Evolutionary conservation across 2,888 invertebrate species (phyloP), one percentile per base, ranked within the genome.

Genomic region (Drosophila gaucha): DNA sequence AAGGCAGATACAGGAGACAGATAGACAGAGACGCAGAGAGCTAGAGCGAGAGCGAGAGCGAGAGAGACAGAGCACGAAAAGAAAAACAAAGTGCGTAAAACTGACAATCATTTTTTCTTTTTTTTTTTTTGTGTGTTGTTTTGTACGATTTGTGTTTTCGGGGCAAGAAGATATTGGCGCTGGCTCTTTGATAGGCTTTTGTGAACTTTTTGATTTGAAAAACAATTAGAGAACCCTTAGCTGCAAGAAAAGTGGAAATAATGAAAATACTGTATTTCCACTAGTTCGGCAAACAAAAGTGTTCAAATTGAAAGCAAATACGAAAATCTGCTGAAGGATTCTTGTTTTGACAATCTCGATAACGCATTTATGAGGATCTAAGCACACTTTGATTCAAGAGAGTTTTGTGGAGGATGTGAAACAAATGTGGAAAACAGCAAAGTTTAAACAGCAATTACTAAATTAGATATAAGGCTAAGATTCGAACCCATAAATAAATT

Each of bases 121-220:
- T 2, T 41, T 41, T 26, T 26, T 26, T 26, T 26, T 10, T 10
- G 24, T 2, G 24, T 43, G 12, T 18, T 26, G 44, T 28, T 67
- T 58, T 12, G 62, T 52, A 72, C 54, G 46, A 72, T 62, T 55
- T 51, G 49, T 56, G 49, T 51, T 43, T 60, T 68, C 20, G 16
- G 52, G 33, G 10, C 49, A 41, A 43, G 43, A 28, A 22, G 57
- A 69, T 72, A 66, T 72, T 69, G 64, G 46, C 58, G 47, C 43
- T 59, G 64, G 43, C 66, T 38, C 62, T 72, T 76, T 66, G 58
- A 74, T 71, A 60, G 67, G 10, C 57, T 36, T 66, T 72, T 55
- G 67, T 44, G 55, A 72, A 58, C 67, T 77, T 63, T 77, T 58
- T 72, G 73, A 72, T 74, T 77, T 62, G 52, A 52, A 67, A 74